Base-by-base conservation (phyloP, 1,140 invertebrate species). In the Drosophila parabipectinata region DNA sequence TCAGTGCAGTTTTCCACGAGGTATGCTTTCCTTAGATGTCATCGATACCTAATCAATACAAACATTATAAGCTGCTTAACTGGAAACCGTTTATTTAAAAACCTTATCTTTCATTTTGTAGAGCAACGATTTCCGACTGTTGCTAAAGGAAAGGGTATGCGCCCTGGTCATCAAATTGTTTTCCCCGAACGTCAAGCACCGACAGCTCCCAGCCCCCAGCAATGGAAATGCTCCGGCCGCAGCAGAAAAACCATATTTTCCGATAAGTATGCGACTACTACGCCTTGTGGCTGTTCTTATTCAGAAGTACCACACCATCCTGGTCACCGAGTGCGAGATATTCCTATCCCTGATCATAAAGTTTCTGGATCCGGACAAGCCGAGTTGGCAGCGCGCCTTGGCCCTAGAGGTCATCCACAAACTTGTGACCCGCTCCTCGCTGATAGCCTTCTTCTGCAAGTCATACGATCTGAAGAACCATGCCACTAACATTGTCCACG, bases 271-370 rank as follows among this genome's bases (percentile, higher is more conserved):
- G 95, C 94, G 98, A 47, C 93, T 99, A 9, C 93, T 99, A 15
- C 92, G 98, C 63, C 96, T 99, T 71, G 98, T 99, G 15, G 96
- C 97, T 6, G 95, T 99, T 76, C 94, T 99, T 21, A 95, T 99
- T 82, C 97, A 97, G 91, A 97, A 98, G 91, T 99, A 99, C 93
- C 98, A 99, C 91, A 94, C 94, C 15, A 93, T 99, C 72, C 92
- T 99, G 93, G 98, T 98, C 90, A 99, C 98, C 4, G 98, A 99
- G 92, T 99, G 98, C 93, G 99, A 99, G 93, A 99, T 99, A 85
- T 99, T 99, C 92, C 93, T 99, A 45, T 99, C 98, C 1, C 93
- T 99, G 32, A 96, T 99, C 37, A 97, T 99, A 4, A 99, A 99
- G 92, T 99, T 99, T 93, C 92, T 99, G 90, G 98, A 99, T 92